Evolutionary conservation across 2,797 vertebrate genomes (phyloP).

Genomic region (Rhabdomys pumilio): DNA sequence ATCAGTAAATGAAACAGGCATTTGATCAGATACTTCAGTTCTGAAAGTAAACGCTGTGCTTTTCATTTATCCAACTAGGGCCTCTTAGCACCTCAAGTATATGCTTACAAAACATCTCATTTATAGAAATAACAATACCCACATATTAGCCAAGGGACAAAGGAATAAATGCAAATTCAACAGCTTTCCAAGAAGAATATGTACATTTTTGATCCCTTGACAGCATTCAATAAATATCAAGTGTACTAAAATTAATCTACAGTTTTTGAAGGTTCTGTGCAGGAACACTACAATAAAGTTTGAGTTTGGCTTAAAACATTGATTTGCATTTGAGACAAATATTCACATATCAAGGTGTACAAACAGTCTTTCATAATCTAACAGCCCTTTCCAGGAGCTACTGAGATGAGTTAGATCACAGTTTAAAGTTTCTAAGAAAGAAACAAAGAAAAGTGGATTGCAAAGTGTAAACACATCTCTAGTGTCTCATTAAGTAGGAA

Average conservation of each 20-base stretch:
- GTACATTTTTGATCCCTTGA: constrained; percentile 27
- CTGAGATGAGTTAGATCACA: constrained; percentile 32
- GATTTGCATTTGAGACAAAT: not conserved
- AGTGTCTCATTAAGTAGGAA: not conserved
- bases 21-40: constrained; percentile 52
- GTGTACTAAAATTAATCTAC: not conserved
- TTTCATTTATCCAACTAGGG: constrained; percentile 63
- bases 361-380: not conserved
- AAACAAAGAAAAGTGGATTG: constrained; percentile 46
- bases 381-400: constrained; percentile 53
- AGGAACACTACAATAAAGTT: constrained; percentile 1
- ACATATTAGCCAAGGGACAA: constrained; percentile 39
- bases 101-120: not conserved
- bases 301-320: not conserved
- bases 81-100: constrained; percentile 50
- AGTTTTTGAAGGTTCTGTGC: not conserved
- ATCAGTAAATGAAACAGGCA: constrained; percentile 42
- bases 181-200: constrained; percentile 41
- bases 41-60: constrained; percentile 25
- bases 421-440: constrained; percentile 22
- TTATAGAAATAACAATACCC: not conserved
- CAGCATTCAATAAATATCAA: constrained; percentile 32
- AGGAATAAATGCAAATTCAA: constrained; percentile 54
- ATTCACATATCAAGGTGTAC: not conserved
- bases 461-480: not conserved